Evolutionary conservation across 30 jellyfish, hydroid and myxozoan genomes (phyloP).

Genomic region (Pseudorhiza aurosa): DNA sequence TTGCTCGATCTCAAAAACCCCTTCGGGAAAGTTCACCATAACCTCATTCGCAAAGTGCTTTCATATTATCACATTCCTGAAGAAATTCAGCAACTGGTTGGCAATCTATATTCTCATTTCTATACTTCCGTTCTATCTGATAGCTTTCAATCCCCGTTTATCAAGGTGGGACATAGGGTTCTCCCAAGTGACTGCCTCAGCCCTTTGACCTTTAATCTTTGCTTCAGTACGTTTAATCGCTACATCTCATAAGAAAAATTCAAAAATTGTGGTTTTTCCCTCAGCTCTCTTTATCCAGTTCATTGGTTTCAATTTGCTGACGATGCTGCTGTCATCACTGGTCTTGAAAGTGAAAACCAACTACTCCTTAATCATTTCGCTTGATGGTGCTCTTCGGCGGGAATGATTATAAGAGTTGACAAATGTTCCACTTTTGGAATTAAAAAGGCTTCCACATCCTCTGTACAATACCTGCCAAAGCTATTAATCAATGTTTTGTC

Average conservation of each 20-base stretch:
- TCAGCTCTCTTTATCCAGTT: no score
- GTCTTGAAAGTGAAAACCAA: no score
- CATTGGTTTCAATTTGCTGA: no score
- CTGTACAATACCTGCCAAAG: neutral
- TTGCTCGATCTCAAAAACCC: neutral
- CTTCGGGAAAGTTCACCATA: neutral
- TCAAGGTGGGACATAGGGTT: neutral
- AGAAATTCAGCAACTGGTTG: neutral
- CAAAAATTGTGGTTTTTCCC: no score
- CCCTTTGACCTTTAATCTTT: slow-evolving; percentile 13
- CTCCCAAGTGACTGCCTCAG: slow-evolving; percentile 3
- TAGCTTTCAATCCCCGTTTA: neutral
- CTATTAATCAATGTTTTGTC: neutral
- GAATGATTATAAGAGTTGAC: neutral
- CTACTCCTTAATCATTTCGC: no score
- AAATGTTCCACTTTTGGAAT: slow-evolving; percentile 1
- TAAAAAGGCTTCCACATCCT: neutral
- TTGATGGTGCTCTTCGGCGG: neutral
- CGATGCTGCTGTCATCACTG: no score
- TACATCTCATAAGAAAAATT: neutral
- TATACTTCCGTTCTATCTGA: neutral
- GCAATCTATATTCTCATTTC: neutral
- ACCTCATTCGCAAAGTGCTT: neutral
- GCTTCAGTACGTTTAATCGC: neutral
- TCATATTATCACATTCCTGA: neutral